These are phyloP conservation scores for Australoheros facetus DNA, from an alignment of 2,797 vertebrate species.

Conservation along the genomic window DNA sequence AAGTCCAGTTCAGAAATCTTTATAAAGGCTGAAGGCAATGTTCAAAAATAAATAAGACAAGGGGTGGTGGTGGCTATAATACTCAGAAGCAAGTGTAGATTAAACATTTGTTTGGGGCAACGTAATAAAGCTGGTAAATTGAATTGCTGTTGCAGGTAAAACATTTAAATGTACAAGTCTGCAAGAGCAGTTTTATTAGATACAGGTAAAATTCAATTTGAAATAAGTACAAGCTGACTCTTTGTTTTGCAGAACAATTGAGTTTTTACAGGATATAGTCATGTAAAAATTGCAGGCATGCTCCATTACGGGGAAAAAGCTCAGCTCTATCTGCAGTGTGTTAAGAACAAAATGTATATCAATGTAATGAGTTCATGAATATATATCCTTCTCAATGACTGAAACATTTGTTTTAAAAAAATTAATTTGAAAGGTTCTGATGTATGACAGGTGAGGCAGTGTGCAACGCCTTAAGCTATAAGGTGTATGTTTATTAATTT, in stretches of 20 bases:
- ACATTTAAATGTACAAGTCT: neutral
- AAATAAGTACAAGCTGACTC: neutral
- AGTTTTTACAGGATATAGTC: neutral
- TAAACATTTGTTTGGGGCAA: neutral
- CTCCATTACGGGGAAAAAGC: neutral
- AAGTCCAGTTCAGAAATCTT: neutral
- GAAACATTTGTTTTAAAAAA: neutral
- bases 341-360: neutral
- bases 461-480: neutral
- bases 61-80: neutral
- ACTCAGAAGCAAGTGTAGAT: no score
- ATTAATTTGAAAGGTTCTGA: neutral
- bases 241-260: neutral
- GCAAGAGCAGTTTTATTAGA: neutral
- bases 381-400: neutral
- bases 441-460: neutral
- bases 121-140: neutral
- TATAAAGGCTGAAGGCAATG: neutral
- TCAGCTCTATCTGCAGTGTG: no score
- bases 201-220: neutral
- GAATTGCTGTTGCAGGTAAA: neutral
- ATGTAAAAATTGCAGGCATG: neutral
- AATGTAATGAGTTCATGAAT: neutral
- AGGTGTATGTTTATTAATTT: no score
- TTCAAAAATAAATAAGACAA: fast-evolving